Percentiles rank a stretch among this genome's conserved stretches.
These are phyloP conservation scores for Mobula birostris DNA, from an alignment of 2,113 vertebrate species.

Conservation along the genomic window DNA sequence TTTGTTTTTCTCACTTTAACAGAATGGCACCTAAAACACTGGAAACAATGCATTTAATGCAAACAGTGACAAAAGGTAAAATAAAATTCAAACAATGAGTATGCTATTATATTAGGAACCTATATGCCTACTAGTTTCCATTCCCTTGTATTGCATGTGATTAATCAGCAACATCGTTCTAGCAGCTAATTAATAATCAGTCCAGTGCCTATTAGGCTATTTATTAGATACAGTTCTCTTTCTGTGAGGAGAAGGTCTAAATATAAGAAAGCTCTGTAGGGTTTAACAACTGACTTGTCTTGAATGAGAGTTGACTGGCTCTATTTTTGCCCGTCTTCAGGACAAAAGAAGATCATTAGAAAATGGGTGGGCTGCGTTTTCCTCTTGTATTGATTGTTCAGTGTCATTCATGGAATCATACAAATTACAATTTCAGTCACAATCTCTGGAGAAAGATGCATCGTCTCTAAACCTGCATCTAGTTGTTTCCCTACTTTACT, in stretches of 20 bases:
- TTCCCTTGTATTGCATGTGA: neutral
- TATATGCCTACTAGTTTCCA: neutral
- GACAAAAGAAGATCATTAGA: neutral
- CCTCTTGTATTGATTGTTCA: neutral
- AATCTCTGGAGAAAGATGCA: neutral
- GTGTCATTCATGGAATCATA: neutral
- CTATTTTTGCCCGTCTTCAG: neutral
- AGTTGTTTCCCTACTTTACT: slow-evolving; percentile 43
- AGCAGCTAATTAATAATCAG: neutral
- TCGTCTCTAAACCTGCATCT: slow-evolving; percentile 11
- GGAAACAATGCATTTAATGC: neutral
- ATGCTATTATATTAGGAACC: neutral
- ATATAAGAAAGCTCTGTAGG: neutral
- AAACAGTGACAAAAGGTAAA: neutral
- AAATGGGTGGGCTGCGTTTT: neutral
- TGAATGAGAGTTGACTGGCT: neutral
- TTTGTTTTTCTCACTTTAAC: neutral
- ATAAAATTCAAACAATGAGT: neutral
- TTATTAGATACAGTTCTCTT: neutral
- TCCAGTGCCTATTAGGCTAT: neutral
- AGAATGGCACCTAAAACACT: neutral
- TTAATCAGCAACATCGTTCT: neutral
- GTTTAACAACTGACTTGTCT: neutral
- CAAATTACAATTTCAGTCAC: neutral
- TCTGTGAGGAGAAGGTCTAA: neutral